Percentiles rank a stretch among this genome's conserved stretches.
Conservation (phyloP, 2,888 invertebrate genomes). For the Lasioglossum figueresi region DNA sequence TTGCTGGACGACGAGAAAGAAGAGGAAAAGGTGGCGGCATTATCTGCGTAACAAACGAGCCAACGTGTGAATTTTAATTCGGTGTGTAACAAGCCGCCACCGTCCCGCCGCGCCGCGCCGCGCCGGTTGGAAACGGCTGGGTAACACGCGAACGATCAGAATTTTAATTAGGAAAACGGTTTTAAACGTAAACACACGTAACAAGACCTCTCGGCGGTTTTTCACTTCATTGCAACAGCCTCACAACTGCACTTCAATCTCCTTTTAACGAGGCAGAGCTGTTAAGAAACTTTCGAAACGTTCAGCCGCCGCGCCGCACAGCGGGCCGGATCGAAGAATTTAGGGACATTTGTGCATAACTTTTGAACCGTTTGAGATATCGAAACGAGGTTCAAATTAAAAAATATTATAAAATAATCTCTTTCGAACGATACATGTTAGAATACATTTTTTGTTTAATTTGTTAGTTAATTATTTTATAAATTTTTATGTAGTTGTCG, state of each 20-base stretch:
- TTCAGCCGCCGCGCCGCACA: not conserved
- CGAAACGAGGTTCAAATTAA: too few relatives aligned
- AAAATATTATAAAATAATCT: too few relatives aligned
- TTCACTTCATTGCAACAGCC: slow-evolving; percentile 17
- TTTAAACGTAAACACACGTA: slow-evolving; percentile 20
- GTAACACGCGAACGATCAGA: slow-evolving; percentile 6
- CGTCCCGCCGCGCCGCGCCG: not conserved
- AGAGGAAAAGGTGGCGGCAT: not conserved
- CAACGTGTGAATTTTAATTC: not conserved
- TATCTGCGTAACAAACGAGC: slow-evolving; percentile 5
- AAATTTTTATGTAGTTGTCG: too few relatives aligned
- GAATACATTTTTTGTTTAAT: too few relatives aligned
- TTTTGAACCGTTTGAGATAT: too few relatives aligned
- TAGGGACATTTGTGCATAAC: too few relatives aligned
- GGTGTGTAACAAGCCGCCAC: not conserved
- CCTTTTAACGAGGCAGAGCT: slow-evolving; percentile 26
- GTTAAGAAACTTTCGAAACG: slow-evolving; percentile 31
- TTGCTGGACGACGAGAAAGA: not conserved
- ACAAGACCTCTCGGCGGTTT: slow-evolving; percentile 37
- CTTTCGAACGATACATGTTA: too few relatives aligned
- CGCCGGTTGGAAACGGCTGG: not conserved
- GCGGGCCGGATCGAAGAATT: too few relatives aligned
- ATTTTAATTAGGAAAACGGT: slow-evolving; percentile 46
- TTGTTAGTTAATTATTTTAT: too few relatives aligned
- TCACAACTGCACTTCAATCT: slow-evolving; percentile 32